Percentiles rank a stretch among this genome's conserved stretches.
Evolutionary conservation across 2,797 vertebrate genomes (phyloP).

Genomic region (Enteromius fasciolatus): DNA sequence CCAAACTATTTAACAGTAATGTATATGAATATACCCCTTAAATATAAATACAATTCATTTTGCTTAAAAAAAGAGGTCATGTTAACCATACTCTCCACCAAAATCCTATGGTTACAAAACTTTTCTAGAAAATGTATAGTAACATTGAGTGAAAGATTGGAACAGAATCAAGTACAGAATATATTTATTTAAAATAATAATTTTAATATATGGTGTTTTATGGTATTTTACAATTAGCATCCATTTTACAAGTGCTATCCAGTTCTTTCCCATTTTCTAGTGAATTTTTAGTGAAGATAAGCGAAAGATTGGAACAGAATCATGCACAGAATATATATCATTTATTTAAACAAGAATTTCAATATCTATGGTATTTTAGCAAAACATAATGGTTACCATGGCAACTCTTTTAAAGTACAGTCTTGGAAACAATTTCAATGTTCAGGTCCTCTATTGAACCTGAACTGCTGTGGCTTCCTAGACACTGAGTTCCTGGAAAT

Average conservation of each 20-base stretch:
- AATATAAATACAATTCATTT: not conserved
- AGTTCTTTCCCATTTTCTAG: too few species aligned
- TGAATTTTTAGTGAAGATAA: not conserved
- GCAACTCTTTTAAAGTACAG: not conserved
- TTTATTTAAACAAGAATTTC: not conserved
- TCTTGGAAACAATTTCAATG: slow-evolving; percentile 9
- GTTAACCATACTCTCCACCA: not conserved
- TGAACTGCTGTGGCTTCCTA: not conserved
- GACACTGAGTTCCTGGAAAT: not conserved
- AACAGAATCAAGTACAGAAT: not conserved
- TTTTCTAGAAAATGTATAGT: not conserved
- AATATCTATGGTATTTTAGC: not conserved
- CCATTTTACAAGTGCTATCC: too few species aligned
- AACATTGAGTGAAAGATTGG: not conserved
- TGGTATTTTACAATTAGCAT: too few species aligned
- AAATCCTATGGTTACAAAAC: not conserved
- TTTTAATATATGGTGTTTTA: not conserved
- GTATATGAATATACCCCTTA: not conserved
- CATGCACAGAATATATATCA: not conserved
- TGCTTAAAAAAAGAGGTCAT: not conserved
- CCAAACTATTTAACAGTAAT: not conserved
- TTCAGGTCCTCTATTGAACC: not conserved
- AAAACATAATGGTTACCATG: not conserved
- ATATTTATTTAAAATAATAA: not conserved
- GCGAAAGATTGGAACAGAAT: not conserved